Conservation (phyloP, 2,797 vertebrate genomes). For the Phoxinus dragarum region DNA sequence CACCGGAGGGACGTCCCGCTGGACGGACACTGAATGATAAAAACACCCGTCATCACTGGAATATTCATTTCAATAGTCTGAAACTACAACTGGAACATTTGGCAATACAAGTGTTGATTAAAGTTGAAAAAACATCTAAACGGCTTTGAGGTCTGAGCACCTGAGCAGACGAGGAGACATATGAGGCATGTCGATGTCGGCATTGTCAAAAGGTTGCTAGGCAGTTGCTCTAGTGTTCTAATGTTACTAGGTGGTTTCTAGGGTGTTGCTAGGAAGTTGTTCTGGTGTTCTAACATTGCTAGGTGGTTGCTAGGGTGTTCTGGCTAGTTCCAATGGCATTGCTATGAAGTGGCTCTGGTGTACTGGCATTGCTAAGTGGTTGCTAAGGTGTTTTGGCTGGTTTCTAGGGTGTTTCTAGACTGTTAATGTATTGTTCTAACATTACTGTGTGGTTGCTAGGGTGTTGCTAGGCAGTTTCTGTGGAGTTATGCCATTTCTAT, state of each 20-base stretch:
- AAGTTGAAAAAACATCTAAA: background rate
- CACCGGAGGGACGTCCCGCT: background rate
- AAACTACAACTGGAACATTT: background rate
- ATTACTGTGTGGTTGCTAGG: background rate
- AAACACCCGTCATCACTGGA: background rate
- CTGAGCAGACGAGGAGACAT: background rate
- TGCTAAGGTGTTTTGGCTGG: no score
- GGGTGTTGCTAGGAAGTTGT: background rate
- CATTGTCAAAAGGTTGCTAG: background rate
- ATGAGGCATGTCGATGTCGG: background rate
- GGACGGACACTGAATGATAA: constrained; percentile 9
- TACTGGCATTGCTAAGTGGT: no score
- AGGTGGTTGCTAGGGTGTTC: no score
- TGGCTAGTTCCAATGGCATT: no score
- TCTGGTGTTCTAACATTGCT: background rate
- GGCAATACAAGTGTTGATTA: background rate
- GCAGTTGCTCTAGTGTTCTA: background rate
- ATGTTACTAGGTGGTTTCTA: background rate
- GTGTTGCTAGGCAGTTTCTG: background rate
- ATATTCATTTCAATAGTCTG: background rate
- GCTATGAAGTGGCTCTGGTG: no score
- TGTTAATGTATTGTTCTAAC: no score
- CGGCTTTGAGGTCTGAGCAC: background rate
- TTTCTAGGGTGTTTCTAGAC: no score
- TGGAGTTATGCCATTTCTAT: background rate